These are phyloP conservation scores for Antheraea pernyi DNA, from an alignment of 1,140 invertebrate species.

Conservation along the genomic window DNA sequence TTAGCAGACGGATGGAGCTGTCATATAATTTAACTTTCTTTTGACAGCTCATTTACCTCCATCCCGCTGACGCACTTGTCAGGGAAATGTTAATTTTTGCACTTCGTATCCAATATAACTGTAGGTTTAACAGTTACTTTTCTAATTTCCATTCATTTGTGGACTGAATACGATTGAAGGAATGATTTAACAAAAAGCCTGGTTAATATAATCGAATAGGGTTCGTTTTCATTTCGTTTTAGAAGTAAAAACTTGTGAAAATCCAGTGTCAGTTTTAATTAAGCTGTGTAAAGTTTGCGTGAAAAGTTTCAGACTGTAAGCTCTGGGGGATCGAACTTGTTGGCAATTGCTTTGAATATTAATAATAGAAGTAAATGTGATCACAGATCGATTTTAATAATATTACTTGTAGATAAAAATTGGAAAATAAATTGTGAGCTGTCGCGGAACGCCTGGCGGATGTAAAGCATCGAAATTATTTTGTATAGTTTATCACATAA, in stretches of 20 bases:
- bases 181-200: too few species aligned
- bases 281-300: constrained; percentile 7
- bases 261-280: constrained; percentile 4
- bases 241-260: background rate
- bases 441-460: too few species aligned
- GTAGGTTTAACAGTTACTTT: background rate
- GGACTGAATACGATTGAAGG: background rate
- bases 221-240: constrained; percentile 5
- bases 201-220: background rate
- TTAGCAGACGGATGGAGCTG: background rate
- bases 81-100: background rate
- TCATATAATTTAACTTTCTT: background rate
- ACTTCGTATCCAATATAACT: background rate
- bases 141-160: background rate
- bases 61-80: background rate
- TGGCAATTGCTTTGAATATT: background rate
- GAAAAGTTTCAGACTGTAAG: constrained; percentile 8
- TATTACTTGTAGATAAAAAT: too few species aligned
- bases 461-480: too few species aligned
- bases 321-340: background rate
- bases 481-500: too few species aligned
- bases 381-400: too few species aligned
- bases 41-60: background rate
- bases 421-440: too few species aligned
- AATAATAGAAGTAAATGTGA: background rate